Conservation (phyloP, 2,888 invertebrate genomes). For the Rotaria socialis region DNA sequence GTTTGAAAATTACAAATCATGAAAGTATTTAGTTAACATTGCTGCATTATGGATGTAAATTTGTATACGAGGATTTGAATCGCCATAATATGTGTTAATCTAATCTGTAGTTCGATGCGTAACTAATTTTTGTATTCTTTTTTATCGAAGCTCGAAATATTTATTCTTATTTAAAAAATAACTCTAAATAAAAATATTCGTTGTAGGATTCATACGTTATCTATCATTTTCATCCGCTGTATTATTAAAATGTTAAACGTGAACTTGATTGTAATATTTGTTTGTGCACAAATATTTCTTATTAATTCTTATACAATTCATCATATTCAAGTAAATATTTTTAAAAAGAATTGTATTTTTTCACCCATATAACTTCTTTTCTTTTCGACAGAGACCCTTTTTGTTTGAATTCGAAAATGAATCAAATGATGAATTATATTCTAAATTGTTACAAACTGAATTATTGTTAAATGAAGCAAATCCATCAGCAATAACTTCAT, state of each 20-base stretch:
- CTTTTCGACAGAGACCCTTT: not conserved
- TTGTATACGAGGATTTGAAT: too few species aligned
- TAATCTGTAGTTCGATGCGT: too few species aligned
- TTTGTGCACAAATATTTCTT: not conserved
- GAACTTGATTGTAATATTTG: not conserved
- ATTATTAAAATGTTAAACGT: not conserved
- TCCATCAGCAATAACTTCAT: not conserved
- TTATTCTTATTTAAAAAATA: not conserved
- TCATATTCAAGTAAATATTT: constrained; percentile 3
- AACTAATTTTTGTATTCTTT: not conserved
- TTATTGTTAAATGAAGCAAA: not conserved
- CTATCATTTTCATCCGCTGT: not conserved
- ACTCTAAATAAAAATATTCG: not conserved
- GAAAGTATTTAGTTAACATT: not conserved
- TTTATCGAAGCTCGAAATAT: not conserved
- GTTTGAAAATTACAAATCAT: not conserved
- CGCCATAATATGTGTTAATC: not conserved
- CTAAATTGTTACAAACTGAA: not conserved
- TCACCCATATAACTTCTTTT: not conserved
- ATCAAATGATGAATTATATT: not conserved
- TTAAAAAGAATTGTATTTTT: too few species aligned
- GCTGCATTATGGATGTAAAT: not conserved
- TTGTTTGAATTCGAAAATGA: not conserved
- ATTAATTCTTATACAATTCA: not conserved
- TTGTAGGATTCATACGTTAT: not conserved